Conservation (phyloP, 2,113 vertebrate species). For the Podarcis cretensis region DNA sequence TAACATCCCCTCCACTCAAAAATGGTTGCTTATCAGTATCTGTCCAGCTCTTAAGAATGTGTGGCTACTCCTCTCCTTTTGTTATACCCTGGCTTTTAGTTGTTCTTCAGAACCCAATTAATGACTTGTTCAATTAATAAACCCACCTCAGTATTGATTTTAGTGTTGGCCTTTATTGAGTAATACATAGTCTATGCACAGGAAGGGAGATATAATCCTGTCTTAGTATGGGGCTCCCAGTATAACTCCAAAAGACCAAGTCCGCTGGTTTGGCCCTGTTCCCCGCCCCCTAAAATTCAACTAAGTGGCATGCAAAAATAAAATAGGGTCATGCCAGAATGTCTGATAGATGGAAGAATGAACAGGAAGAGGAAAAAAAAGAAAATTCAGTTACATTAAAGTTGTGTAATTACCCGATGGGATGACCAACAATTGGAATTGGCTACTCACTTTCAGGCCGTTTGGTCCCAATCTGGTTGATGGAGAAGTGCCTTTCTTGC, state of each 20-base stretch:
- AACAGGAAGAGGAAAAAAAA: not conserved
- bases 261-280: not conserved
- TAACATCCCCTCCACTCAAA: too few species aligned
- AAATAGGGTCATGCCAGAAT: not conserved
- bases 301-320: not conserved
- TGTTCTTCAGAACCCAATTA: not conserved
- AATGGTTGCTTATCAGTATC: not conserved
- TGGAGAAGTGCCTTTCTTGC: not conserved
- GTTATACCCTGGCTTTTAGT: not conserved
- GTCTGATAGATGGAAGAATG: not conserved
- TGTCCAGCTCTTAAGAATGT: not conserved
- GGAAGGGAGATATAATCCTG: not conserved
- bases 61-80: not conserved
- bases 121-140: slow-evolving; percentile 1
- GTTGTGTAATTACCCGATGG: not conserved
- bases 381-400: not conserved
- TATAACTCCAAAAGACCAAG: not conserved
- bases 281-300: not conserved
- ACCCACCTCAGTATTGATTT: not conserved
- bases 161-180: not conserved
- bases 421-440: not conserved
- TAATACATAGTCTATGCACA: not conserved
- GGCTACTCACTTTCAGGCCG: not conserved
- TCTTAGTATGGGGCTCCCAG: not conserved
- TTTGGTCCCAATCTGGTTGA: not conserved